Base-by-base conservation (phyloP, 2,113 vertebrate genomes). In the Pagrus major region DNA sequence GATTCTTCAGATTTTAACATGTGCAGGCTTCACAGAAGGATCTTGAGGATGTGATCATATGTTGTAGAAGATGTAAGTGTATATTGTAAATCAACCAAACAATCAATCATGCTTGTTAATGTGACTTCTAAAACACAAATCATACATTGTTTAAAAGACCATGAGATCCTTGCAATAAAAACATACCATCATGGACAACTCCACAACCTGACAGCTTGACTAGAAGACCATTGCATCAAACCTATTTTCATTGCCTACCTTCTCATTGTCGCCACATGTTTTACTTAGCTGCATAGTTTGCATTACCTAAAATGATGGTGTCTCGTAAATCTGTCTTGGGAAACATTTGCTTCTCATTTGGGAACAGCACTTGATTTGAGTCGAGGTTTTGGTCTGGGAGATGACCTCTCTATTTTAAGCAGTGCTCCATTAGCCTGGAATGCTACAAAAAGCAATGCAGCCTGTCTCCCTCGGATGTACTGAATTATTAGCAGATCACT, bases 261-360 rank as follows among this genome's bases (percentile, higher is more conserved):
- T 49, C 65, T 82, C 52, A 85, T 56, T 79, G 60, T 55, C 20
- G 0, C 46, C 78, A 70, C 12, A 72, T 88, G 67, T 78, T 83
- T 66, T 37, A 63, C 59, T 59, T 41, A 74, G 23, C 49, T 66
- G 59, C 44, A 73, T 67, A 78, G 59, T 84, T 70, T 78, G 56
- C 49, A 10, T 76, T 74, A 60, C 23, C 37, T 71, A 70, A 66
- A 83, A n/a, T 49, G 11, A 80, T 27, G 61, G 44, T 42, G 29
- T 42, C 49, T 81, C 66, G 5, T 88, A 91, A 91, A 90, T 91
- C 84, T 87, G 59, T 64, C 77, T 21, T 14, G 21, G 27, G 46
- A 76, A 86, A 88, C 90, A 91, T 89, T 88, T 91, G 86, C 61
- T 88, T 81, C 67, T 90, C 60, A 70, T 91, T 88, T 89, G 15